A percentile compares a stretch with the other conserved stretches of the same genome.
Evolutionary conservation across 2,888 invertebrate genomes (phyloP).

Genomic region (Cheilosia scutellata): DNA sequence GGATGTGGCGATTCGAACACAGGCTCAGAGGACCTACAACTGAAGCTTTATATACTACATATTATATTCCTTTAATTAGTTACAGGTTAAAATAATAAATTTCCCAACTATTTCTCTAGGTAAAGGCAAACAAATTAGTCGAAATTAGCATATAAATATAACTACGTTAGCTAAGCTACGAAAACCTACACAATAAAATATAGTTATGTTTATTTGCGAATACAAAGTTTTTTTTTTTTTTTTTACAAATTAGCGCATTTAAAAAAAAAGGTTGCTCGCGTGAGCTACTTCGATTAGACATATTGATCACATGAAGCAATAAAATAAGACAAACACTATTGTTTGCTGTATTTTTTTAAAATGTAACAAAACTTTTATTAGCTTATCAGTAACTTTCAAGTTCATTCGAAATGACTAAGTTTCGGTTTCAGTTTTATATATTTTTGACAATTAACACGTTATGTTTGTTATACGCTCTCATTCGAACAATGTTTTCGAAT

Average conservation of each 20-base stretch:
- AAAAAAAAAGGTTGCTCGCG: constrained; percentile 7
- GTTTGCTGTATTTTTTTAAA: constrained; percentile 46
- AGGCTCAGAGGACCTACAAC: too few relatives aligned
- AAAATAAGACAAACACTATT: constrained; percentile 33
- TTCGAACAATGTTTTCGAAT: constrained; percentile 29
- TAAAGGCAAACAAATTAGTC: too few relatives aligned
- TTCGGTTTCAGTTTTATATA: constrained; percentile 18
- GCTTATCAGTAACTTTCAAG: constrained; percentile 56
- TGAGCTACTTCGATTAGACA: constrained; percentile 30
- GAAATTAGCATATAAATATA: too few relatives aligned
- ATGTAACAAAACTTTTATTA: constrained; percentile 51
- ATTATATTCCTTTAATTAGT: too few relatives aligned
- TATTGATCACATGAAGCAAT: constrained; percentile 14
- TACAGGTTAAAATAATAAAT: too few relatives aligned
- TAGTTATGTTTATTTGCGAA: too few relatives aligned
- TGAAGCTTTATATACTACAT: too few relatives aligned
- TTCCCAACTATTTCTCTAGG: too few relatives aligned
- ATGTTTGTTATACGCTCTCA: constrained; percentile 47
- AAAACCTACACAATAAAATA: too few relatives aligned
- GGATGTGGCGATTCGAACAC: too few relatives aligned
- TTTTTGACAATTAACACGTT: constrained; percentile 56
- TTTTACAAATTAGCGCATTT: constrained; percentile 34
- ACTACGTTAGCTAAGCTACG: too few relatives aligned
- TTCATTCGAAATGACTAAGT: constrained; percentile 47
- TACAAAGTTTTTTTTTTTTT: neutral